phyloP scores from a whole-genome alignment of 1,140 invertebrate species.

The silkworm (Bombyx mori) region ASM3026992v2 NC_085116.1:15826001-15826500 shows the following conservation, averaged over 20 bases:
- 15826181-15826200: conserved; percentile 91
- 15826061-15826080: conserved; percentile 96
- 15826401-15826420: conserved; percentile 99
- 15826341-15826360: conserved; percentile 99
- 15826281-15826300: conserved; percentile 96
- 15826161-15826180: conserved; percentile 99
- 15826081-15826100: conserved; percentile 96
- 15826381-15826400: conserved; percentile 98
- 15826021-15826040: conserved; percentile 87
- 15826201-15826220: conserved; percentile 93
- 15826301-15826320: conserved; percentile 92
- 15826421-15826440: conserved; percentile 95
- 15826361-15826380: conserved; percentile 97
- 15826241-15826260: conserved; percentile 98
- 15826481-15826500: conserved; percentile 99
- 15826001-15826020: conserved; percentile 9
- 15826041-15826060: conserved; percentile 94
- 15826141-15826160: conserved; percentile 97
- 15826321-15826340: conserved; percentile 98
- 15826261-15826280: conserved; percentile 98
- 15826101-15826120: conserved; percentile 91
- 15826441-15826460: conserved; percentile 88
- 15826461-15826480: conserved; percentile 98
- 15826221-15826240: conserved; percentile 94
- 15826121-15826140: conserved; percentile 88